phyloP scores from a whole-genome alignment of 2,113 vertebrate genomes.

The Grammomys dolichurus region DNA sequence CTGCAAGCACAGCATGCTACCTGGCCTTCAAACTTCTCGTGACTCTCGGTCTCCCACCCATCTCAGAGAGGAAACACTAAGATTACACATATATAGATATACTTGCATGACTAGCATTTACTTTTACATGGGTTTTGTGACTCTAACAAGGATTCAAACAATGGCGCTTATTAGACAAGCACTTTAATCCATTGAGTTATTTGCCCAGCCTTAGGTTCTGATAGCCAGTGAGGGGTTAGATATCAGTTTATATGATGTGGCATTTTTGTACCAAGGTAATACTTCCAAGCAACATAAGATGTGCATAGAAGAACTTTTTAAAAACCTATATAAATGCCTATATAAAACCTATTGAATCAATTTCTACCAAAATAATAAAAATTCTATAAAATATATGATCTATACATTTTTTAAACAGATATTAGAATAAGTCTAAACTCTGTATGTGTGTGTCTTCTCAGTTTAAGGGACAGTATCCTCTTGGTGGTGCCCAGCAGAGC shows the following conservation, averaged over 20 bases:
- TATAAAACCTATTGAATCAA: not conserved
- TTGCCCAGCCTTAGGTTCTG: not conserved
- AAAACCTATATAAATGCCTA: not conserved
- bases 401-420: not conserved
- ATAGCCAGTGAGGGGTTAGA: not conserved
- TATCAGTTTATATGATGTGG: not conserved
- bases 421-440: not conserved
- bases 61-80: not conserved
- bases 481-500: not conserved
- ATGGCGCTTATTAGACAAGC: not conserved
- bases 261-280: not conserved
- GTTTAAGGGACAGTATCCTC: not conserved
- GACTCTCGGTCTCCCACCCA: not conserved
- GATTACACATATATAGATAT: not conserved
- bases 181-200: not conserved
- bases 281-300: not conserved
- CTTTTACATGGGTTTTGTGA: not conserved
- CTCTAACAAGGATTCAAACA: not conserved
- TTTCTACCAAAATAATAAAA: not conserved
- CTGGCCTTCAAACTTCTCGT: not conserved
- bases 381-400: not conserved
- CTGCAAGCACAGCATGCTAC: not conserved
- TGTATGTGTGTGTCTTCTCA: not conserved
- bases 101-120: not conserved
- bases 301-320: not conserved